Evolutionary conservation across 2,797 vertebrate genomes (phyloP).

Genomic region (Megalops cyprinoides): DNA sequence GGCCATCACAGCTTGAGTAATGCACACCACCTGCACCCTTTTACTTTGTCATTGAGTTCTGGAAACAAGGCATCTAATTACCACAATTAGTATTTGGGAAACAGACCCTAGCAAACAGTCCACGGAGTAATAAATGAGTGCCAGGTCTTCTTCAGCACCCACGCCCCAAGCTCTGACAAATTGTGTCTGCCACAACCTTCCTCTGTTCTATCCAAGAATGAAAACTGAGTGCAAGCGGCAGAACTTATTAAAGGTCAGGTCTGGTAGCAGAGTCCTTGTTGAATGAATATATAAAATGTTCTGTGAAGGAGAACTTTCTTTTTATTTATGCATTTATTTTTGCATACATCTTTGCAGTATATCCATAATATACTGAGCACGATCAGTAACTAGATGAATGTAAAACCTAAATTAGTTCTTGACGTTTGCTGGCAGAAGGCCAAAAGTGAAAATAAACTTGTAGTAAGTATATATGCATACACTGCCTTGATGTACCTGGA

Average conservation of each 20-base stretch:
- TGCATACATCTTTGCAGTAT: no score
- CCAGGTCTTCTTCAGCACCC: conserved; percentile 40
- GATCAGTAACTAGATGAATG: neutral
- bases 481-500: no score
- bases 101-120: conserved; percentile 67
- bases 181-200: neutral
- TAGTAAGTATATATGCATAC: no score
- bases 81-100: conserved; percentile 80
- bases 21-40: conserved; percentile 76
- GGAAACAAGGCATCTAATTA: conserved; percentile 77
- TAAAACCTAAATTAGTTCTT: no score
- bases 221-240: neutral
- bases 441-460: no score
- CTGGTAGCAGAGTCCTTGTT: neutral
- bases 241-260: conserved; percentile 14
- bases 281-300: neutral
- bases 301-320: neutral
- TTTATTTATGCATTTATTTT: neutral
- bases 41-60: conserved; percentile 63
- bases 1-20: conserved; percentile 71
- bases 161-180: conserved; percentile 14
- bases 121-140: conserved; percentile 55
- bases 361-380: neutral
- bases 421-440: no score
- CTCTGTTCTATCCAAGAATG: neutral